Percentiles rank a stretch among this genome's conserved stretches.
Conservation (phyloP, 2,113 vertebrate genomes). For the Trinectes maculatus region DNA sequence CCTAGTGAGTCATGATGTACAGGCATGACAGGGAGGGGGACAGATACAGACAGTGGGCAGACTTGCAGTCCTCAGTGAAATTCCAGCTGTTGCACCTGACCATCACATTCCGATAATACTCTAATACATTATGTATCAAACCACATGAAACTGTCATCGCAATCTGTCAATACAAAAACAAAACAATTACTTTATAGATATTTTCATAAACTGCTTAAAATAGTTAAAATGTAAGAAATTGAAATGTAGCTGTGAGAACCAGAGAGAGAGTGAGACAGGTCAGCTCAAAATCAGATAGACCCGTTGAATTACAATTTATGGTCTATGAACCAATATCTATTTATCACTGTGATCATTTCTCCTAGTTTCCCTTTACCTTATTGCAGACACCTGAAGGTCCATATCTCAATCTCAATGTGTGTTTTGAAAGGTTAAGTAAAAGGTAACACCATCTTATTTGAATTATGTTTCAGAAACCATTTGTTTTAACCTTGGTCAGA, state of each 20-base stretch:
- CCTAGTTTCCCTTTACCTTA: neutral
- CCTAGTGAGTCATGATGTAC: conserved; percentile 41
- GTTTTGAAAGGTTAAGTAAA: neutral
- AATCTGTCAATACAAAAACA: too few relatives aligned
- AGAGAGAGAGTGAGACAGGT: neutral
- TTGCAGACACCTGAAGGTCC: neutral
- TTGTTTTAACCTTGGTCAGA: neutral
- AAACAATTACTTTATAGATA: too few relatives aligned
- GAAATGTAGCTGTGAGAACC: neutral
- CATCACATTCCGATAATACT: conserved; percentile 16
- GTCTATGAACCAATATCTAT: neutral
- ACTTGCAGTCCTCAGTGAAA: conserved; percentile 16
- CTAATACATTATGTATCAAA: conserved; percentile 4
- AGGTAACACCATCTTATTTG: neutral
- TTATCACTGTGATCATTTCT: neutral
- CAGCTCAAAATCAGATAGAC: neutral
- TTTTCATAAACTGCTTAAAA: too few relatives aligned
- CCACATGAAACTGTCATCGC: neutral
- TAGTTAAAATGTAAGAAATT: too few relatives aligned
- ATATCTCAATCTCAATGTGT: neutral
- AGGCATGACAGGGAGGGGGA: conserved; percentile 5
- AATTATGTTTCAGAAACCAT: neutral
- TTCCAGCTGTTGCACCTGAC: conserved; percentile 18
- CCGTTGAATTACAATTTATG: neutral
- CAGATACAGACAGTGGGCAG: conserved; percentile 29